Base-by-base conservation (phyloP, 2,113 vertebrate species). In the Melanotaenia duboulayi region DNA sequence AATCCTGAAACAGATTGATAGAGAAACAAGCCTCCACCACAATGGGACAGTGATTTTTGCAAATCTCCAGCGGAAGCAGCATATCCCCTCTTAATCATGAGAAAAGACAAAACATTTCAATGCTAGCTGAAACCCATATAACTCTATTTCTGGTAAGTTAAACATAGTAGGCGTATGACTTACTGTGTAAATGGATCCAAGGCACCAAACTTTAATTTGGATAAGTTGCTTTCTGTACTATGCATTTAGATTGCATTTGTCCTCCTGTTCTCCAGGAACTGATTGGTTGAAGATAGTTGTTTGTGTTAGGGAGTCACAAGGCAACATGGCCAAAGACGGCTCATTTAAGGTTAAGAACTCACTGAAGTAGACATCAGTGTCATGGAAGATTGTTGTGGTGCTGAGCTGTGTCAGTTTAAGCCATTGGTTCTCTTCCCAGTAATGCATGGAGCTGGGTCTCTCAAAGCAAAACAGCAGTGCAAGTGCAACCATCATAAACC, bases 11-110 rank as follows among this genome's bases (percentile, higher is more conserved):
- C 50, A 71, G 32, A 76, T 35, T 63, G 76, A 84, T 56, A 7
- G 32, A 19, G 73, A 65, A 71, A 77, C 66, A 19, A 17, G 79
- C 51, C 44, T 8, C 56, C 58, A n/a, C 56, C 62, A 81, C 58
- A 80, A 78, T 65, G 70, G 32, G 73, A 76, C 71, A 70, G 52
- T 32, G 74, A 76, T 78, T 70, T 70, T 37, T 64, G 32, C 37
- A 69, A 82, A 84, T 78, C 68, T 74, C 74, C 55, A 13, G 35
- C 42, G 58, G 67, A 74, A 48, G 77, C 19, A 57, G 40, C 60
- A 11, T 9, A 77, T 76, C 56, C 67, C 11, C 19, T 71, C 61
- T 28, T 1, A 62, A 67, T 80, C 52, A 65, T 54, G 50, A 37
- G 16, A 25, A 40, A 14, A 76, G 58, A 80, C 59, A 65, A 57